These are phyloP conservation scores for Caerostris darwini DNA, from an alignment of 1,140 invertebrate genomes.

Conservation along the genomic window DNA sequence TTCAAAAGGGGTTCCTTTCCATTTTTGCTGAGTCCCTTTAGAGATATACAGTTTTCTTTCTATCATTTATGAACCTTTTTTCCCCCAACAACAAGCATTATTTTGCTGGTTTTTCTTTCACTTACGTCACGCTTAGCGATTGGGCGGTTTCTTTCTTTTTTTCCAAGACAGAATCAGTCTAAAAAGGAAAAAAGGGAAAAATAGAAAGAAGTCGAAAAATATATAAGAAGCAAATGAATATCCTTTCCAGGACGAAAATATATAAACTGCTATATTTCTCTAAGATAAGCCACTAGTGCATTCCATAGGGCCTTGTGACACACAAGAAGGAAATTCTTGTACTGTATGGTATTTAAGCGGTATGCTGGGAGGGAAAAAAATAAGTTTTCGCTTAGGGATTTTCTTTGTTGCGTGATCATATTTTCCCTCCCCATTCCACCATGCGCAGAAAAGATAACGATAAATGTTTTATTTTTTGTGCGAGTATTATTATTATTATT, in stretches of 20 bases:
- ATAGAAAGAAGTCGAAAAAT: background rate
- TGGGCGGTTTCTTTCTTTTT: too few relatives aligned
- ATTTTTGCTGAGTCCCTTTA: background rate
- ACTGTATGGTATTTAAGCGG: conserved; percentile 75
- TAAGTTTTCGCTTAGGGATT: conserved; percentile 71
- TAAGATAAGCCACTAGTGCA: conserved; percentile 58
- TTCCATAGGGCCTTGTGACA: conserved; percentile 7
- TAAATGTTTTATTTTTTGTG: conserved; percentile 43
- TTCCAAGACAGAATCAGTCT: background rate
- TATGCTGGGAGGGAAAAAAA: conserved; percentile 58
- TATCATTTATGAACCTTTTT: background rate
- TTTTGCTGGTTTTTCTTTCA: background rate
- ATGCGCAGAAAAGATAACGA: conserved; percentile 68
- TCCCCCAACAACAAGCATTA: background rate
- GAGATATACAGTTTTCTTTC: background rate
- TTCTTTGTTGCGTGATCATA: conserved; percentile 76
- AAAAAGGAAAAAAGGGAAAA: background rate
- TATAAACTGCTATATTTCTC: conserved; percentile 53
- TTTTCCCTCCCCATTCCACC: conserved; percentile 67
- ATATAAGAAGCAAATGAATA: conserved; percentile 31
- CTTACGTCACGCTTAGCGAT: background rate
- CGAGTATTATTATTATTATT: conserved; percentile 17
- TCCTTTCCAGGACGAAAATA: conserved; percentile 32
- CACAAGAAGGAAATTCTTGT: conserved; percentile 67
- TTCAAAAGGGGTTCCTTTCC: too few relatives aligned